A percentile compares a stretch with the other conserved stretches of the same genome.
Conservation (phyloP, 1,140 invertebrate species). For the Babylonia areolata region DNA sequence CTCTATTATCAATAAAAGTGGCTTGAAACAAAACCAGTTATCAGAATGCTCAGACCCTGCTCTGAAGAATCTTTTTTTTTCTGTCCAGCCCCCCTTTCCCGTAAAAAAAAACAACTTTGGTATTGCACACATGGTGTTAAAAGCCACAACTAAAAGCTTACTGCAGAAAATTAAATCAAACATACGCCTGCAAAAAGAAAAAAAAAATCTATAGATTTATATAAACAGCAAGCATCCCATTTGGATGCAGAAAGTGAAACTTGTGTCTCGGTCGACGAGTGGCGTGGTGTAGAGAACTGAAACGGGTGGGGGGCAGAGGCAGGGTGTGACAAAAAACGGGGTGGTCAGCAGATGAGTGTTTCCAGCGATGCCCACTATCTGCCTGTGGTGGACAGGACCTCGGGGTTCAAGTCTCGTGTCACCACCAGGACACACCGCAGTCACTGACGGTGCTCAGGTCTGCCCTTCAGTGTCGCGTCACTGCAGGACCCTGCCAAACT, state of each 20-base stretch:
- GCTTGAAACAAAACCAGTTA: too few relatives aligned
- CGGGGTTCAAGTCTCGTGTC: neutral
- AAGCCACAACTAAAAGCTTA: neutral
- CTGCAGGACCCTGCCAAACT: neutral
- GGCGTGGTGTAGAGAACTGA: neutral
- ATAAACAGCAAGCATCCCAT: neutral
- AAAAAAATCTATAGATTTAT: neutral
- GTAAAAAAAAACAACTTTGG: neutral
- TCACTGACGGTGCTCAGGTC: neutral
- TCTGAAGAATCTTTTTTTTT: too few relatives aligned
- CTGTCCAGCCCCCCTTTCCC: too few relatives aligned
- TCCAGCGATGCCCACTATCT: neutral
- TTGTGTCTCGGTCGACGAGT: neutral
- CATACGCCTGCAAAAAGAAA: neutral
- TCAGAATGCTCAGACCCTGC: too few relatives aligned
- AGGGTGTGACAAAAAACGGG: neutral
- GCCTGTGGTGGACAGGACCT: neutral
- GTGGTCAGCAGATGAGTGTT: neutral
- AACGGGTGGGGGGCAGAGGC: neutral
- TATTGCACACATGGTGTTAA: neutral
- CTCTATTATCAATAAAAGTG: too few relatives aligned
- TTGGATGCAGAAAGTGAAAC: neutral
- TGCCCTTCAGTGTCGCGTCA: neutral
- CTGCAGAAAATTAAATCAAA: neutral
- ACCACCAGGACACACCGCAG: neutral